Percentiles rank a stretch among this genome's conserved stretches.
Conservation (phyloP, 2,113 vertebrate genomes). For the Mesitornis unicolor region DNA sequence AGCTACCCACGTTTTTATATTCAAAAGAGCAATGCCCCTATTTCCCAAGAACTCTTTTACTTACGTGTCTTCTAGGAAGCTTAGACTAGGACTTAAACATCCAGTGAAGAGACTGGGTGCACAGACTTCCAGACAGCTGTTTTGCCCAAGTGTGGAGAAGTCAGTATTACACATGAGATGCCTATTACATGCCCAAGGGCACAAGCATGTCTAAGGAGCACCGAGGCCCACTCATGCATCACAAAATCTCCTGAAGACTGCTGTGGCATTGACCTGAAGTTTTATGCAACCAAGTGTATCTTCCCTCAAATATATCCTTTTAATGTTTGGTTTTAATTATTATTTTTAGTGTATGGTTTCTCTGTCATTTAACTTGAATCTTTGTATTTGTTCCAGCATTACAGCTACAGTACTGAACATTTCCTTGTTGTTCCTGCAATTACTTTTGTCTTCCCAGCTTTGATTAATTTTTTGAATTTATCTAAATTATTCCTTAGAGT, state of each 20-base stretch:
- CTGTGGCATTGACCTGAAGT: background rate
- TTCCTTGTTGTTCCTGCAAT: background rate
- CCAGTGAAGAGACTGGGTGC: background rate
- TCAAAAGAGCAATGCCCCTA: background rate
- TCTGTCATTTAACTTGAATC: background rate
- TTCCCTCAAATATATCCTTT: background rate
- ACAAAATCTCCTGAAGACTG: background rate
- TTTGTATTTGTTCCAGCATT: background rate
- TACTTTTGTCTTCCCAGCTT: background rate
- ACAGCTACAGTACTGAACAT: background rate
- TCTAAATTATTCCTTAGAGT: background rate
- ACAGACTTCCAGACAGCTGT: background rate
- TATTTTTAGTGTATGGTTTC: background rate
- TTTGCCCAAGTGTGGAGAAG: background rate
- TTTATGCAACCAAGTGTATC: background rate
- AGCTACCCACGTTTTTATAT: background rate
- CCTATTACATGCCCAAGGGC: background rate
- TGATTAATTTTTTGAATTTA: background rate
- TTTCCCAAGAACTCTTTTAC: background rate
- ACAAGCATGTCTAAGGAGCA: background rate
- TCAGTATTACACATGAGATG: background rate
- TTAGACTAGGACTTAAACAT: background rate
- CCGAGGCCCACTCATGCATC: accelerated
- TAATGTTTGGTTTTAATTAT: background rate
- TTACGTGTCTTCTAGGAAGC: background rate